A percentile compares a stretch with the other conserved stretches of the same genome.
These are phyloP conservation scores for Lepidotrigona ventralis DNA, from an alignment of 1,140 invertebrate species.

Conservation along the genomic window DNA sequence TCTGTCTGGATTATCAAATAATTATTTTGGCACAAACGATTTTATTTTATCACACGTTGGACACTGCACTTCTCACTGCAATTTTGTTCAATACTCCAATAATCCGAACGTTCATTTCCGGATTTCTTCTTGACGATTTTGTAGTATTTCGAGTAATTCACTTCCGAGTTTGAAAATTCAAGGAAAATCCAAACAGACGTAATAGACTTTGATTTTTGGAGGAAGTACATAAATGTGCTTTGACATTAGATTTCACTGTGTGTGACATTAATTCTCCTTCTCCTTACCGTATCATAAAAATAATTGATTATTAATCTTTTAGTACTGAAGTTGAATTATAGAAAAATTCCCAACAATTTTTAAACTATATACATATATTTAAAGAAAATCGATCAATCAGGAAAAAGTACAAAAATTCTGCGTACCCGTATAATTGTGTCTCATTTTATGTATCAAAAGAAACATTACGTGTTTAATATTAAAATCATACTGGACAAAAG, in stretches of 20 bases:
- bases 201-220: too few species aligned
- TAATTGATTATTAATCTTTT: too few species aligned
- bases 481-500: background rate
- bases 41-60: background rate
- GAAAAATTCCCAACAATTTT: too few species aligned
- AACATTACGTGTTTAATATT: background rate
- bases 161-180: background rate
- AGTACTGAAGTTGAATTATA: too few species aligned
- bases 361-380: too few species aligned
- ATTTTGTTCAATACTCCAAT: background rate
- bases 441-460: background rate
- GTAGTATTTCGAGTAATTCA: background rate
- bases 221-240: too few species aligned
- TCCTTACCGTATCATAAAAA: too few species aligned
- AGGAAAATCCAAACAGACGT: background rate
- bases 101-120: background rate
- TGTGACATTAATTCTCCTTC: too few species aligned
- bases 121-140: background rate
- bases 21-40: background rate
- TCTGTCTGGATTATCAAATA: background rate
- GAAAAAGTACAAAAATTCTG: too few species aligned
- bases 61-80: conserved; percentile 13
- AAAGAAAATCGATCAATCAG: too few species aligned
- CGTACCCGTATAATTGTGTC: background rate
- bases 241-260: too few species aligned